These are phyloP conservation scores for Lagopus muta DNA, from an alignment of 2,113 vertebrate genomes.

Conservation along the genomic window DNA sequence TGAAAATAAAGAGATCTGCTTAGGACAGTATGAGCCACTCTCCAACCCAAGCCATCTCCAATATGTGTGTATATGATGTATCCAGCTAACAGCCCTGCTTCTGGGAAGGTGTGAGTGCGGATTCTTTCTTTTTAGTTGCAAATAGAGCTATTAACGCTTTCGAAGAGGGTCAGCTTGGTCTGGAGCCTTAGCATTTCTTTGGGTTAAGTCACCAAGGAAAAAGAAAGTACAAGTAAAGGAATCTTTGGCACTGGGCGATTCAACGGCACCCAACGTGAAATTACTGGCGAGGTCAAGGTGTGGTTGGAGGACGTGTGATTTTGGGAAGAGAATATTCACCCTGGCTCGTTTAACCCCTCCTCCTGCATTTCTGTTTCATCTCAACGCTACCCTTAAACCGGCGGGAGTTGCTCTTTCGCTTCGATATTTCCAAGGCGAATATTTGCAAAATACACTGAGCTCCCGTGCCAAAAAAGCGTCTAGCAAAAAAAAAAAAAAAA, in stretches of 20 bases:
- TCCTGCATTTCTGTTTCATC: background rate
- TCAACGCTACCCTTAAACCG: background rate
- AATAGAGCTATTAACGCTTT: background rate
- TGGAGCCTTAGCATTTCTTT: background rate
- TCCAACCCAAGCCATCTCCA: background rate
- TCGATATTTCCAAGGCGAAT: background rate
- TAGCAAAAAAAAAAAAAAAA: background rate
- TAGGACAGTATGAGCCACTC: background rate
- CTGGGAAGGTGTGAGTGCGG: background rate
- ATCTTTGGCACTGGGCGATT: background rate
- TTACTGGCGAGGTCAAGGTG: no score
- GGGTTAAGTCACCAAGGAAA: background rate
- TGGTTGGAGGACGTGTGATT: background rate
- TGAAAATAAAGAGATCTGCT: background rate
- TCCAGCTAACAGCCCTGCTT: background rate
- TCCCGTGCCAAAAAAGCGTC: accelerated
- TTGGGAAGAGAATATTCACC: background rate
- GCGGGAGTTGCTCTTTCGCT: background rate
- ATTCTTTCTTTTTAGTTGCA: background rate
- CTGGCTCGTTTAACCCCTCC: background rate
- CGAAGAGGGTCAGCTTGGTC: accelerated
- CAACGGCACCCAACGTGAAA: background rate
- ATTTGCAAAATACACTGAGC: accelerated
- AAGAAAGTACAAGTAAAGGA: background rate
- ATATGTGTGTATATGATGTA: background rate